Percentiles rank a stretch among this genome's conserved stretches.
Evolutionary conservation across 2,888 invertebrate species (phyloP).

Genomic region (Serripes groenlandicus): DNA sequence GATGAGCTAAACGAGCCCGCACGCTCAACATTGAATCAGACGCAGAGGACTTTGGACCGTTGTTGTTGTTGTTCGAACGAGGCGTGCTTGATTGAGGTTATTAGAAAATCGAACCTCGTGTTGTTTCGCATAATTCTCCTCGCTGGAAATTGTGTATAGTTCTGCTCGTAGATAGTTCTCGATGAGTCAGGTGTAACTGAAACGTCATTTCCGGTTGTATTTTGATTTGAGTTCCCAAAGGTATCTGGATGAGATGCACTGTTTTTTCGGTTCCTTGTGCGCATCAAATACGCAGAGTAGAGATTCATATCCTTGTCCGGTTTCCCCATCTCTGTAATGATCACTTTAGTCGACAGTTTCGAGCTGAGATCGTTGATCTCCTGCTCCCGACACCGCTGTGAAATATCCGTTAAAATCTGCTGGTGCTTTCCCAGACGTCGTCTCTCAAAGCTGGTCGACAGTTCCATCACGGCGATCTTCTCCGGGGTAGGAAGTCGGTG

Average conservation of each 20-base stretch:
- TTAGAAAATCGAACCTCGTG: constrained; percentile 69
- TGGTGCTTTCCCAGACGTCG: constrained; percentile 81
- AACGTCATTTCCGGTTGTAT: constrained; percentile 3
- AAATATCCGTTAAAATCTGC: constrained; percentile 79
- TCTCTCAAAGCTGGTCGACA: constrained; percentile 78
- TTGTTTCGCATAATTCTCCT: constrained; percentile 77
- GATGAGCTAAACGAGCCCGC: constrained; percentile 54
- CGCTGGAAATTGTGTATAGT: constrained; percentile 76
- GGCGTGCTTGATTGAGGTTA: constrained; percentile 46
- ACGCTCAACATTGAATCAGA: constrained; percentile 42
- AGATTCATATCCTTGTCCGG: constrained; percentile 70
- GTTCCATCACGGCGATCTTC: constrained; percentile 79
- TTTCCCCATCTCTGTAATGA: constrained; percentile 59
- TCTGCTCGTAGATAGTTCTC: constrained; percentile 62
- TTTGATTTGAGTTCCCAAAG: background rate
- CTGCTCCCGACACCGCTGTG: constrained; percentile 80
- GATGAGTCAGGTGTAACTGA: background rate
- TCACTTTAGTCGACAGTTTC: constrained; percentile 71
- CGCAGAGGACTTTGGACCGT: constrained; percentile 40
- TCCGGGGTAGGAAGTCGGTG: constrained; percentile 78
- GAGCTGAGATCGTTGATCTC: constrained; percentile 78
- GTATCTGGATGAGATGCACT: constrained; percentile 16
- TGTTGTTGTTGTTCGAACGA: background rate
- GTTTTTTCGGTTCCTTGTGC: constrained; percentile 29
- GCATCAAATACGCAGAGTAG: constrained; percentile 70